Evolutionary conservation across 1,140 invertebrate genomes (phyloP).

Genomic region (Drosophila punjabiensis): DNA sequence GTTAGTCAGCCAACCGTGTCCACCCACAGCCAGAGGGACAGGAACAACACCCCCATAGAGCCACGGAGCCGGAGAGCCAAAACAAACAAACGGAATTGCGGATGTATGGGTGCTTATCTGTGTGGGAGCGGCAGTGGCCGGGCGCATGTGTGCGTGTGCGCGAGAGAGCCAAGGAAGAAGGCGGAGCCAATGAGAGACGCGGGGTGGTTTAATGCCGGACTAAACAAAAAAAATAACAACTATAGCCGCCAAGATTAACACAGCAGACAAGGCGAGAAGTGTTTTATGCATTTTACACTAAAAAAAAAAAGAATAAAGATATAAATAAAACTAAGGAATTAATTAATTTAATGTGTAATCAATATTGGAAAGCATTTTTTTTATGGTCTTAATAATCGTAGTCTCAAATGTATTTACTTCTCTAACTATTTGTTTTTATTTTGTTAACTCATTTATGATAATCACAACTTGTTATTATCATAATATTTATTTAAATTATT

Average conservation of each 20-base stretch:
- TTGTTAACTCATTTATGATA: no score
- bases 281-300: constrained; percentile 8
- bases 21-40: constrained; percentile 26
- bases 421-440: no score
- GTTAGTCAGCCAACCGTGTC: constrained; percentile 39
- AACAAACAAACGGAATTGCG: constrained; percentile 26
- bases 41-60: constrained; percentile 18
- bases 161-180: constrained; percentile 6
- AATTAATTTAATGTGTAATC: no score
- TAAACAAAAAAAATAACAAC: constrained; percentile 3
- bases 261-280: constrained; percentile 8
- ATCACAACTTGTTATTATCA: not conserved
- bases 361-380: no score
- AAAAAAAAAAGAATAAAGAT: not conserved
- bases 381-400: no score
- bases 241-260: constrained; percentile 14
- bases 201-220: constrained; percentile 31
- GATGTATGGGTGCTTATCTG: constrained; percentile 78
- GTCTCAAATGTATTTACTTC: no score
- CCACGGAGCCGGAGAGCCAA: constrained; percentile 5
- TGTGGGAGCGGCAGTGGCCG: constrained; percentile 61
- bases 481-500: not conserved
- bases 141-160: constrained; percentile 10
- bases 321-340: not conserved
- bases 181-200: constrained; percentile 25